These are phyloP conservation scores for Temnothorax unifasciatus DNA, from an alignment of 2,888 invertebrate genomes.

Conservation along the genomic window DNA sequence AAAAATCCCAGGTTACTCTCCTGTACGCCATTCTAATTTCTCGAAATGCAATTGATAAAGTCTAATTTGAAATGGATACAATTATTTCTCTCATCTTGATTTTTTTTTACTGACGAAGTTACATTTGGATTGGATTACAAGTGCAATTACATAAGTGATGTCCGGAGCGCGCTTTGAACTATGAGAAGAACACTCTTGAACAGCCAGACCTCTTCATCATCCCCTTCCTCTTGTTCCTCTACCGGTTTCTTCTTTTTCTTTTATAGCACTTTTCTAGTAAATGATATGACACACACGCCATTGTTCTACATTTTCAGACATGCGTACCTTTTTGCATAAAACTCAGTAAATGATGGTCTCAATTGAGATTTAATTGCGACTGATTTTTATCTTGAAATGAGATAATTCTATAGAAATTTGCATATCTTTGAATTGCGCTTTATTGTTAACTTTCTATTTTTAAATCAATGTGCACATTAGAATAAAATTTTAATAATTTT, in stretches of 20 bases:
- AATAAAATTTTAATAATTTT: too few relatives aligned
- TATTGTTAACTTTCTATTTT: too few relatives aligned
- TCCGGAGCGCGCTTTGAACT: conserved; percentile 67
- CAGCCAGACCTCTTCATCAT: conserved; percentile 57
- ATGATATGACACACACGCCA: conserved; percentile 38
- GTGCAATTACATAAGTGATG: conserved; percentile 76
- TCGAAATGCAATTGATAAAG: conserved; percentile 38
- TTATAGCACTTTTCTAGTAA: not conserved
- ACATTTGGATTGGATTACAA: conserved; percentile 71
- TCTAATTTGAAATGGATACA: not conserved
- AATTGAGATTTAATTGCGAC: not conserved
- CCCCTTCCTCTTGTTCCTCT: conserved; percentile 1
- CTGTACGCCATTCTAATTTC: not conserved
- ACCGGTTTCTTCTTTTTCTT: not conserved
- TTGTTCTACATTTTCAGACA: conserved; percentile 18
- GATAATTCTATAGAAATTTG: too few relatives aligned
- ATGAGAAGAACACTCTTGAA: conserved; percentile 67
- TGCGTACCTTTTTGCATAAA: not conserved
- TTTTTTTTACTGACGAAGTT: conserved; percentile 69
- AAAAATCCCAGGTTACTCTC: not conserved
- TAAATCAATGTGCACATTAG: too few relatives aligned
- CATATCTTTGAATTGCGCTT: too few relatives aligned
- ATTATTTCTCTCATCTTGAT: conserved; percentile 21
- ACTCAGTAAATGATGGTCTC: not conserved
- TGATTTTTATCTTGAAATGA: not conserved